Conservation (phyloP, 2,888 invertebrate species). For the Drepana falcataria region DNA sequence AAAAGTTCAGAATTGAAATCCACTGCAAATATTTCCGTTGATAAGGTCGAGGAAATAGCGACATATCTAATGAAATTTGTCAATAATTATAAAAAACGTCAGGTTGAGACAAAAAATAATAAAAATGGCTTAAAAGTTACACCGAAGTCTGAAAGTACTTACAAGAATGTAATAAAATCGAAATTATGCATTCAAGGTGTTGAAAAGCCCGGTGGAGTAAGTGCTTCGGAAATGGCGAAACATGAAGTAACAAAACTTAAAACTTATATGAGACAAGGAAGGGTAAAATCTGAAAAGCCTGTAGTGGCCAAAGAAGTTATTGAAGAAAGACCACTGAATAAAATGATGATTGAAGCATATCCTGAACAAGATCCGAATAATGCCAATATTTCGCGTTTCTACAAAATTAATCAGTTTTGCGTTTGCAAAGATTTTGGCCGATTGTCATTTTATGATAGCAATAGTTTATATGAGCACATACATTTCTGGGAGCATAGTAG, state of each 20-base stretch:
- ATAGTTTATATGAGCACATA: constrained; percentile 47
- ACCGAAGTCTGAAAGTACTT: constrained; percentile 3
- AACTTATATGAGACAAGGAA: constrained; percentile 4
- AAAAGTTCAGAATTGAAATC: neutral
- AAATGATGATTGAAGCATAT: neutral
- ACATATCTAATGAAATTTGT: constrained; percentile 27
- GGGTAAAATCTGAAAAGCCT: neutral
- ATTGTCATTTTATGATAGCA: constrained; percentile 35
- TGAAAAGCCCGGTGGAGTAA: constrained; percentile 57
- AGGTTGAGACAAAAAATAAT: constrained; percentile 1
- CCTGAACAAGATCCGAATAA: constrained; percentile 12
- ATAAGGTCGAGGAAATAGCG: constrained; percentile 32
- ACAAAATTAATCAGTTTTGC: constrained; percentile 37
- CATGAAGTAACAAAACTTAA: neutral
- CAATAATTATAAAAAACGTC: constrained; percentile 11
- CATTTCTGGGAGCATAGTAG: constrained; percentile 45
- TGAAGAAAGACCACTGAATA: neutral
- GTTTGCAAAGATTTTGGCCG: constrained; percentile 59
- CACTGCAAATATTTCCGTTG: neutral
- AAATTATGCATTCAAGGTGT: constrained; percentile 56
- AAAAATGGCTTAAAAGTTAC: constrained; percentile 2
- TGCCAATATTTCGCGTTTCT: constrained; percentile 6
- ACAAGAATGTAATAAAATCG: constrained; percentile 25
- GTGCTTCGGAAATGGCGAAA: neutral
- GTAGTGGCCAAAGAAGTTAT: neutral